A percentile compares a stretch with the other conserved stretches of the same genome.
Evolutionary conservation across 2,888 invertebrate species (phyloP).

Genomic region (Pogonocherus hispidulus): DNA sequence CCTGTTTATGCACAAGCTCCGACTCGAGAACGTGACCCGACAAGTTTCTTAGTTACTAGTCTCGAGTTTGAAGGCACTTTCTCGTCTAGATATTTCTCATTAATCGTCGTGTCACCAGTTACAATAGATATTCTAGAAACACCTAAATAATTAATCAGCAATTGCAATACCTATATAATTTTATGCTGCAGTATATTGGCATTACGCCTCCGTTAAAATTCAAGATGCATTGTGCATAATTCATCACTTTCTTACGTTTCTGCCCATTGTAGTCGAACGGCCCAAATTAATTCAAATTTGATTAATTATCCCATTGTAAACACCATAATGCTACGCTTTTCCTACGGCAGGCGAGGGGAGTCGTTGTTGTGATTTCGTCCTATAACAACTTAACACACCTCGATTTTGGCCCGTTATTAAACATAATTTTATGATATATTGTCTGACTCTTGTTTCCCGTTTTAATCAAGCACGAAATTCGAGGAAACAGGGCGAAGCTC

Average conservation of each 20-base stretch:
- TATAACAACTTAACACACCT: constrained; percentile 23
- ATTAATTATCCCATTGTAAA: constrained; percentile 28
- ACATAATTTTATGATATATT: constrained; percentile 21
- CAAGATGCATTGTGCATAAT: constrained; percentile 19
- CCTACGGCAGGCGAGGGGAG: neutral
- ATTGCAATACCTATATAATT: too few relatives aligned
- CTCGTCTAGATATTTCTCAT: too few relatives aligned
- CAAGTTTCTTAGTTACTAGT: too few relatives aligned
- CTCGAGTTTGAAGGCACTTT: too few relatives aligned
- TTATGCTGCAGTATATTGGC: too few relatives aligned
- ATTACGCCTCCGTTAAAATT: neutral
- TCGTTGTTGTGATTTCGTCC: constrained; percentile 20
- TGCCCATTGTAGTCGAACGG: constrained; percentile 13
- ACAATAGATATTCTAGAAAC: too few relatives aligned
- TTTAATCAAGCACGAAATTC: constrained; percentile 15
- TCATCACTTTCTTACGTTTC: constrained; percentile 26
- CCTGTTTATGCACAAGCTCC: too few relatives aligned
- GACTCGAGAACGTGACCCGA: too few relatives aligned
- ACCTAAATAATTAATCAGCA: too few relatives aligned
- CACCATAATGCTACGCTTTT: constrained; percentile 6
- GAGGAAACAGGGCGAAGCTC: neutral
- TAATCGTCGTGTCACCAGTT: too few relatives aligned
- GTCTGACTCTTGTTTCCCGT: constrained; percentile 10
- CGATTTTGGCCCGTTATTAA: constrained; percentile 2
- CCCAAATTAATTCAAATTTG: constrained; percentile 24